Base-by-base conservation (phyloP, 2,113 vertebrate species). In the Brachypteracias leptosomus region DNA sequence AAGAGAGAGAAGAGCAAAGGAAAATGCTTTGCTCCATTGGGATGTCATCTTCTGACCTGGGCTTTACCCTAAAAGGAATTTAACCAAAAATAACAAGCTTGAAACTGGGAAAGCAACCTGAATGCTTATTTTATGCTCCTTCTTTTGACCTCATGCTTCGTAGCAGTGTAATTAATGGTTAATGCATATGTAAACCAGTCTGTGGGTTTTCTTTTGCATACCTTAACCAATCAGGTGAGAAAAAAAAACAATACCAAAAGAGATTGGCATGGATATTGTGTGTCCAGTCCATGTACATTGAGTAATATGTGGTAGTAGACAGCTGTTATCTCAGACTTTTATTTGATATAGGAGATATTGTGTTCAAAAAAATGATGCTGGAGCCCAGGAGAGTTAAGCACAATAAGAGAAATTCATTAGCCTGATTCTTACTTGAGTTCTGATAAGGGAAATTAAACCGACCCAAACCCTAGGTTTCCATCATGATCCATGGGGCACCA, bases 401-500 rank as follows among this genome's bases (percentile, higher is more conserved):
- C 31, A 38, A 3, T 5, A 19, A 9, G 16, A 14, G 54, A 54
- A 77, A 81, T 36, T 17, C 10, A 8, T 51, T 31, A 33, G 7
- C 35, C 28, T 38, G 20, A 21, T 62, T 78, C 47, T 65, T 5
- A 7, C 33, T 36, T 31, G 17, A 31, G 51, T 22, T 57, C 26
- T 58, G 51, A 47, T 13, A 10, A 28, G 17, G 47, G 28, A 24
- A 54, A 81, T 8, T 1, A 65, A 74, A 31, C 33, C 9, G 47
- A n/a, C 5, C 7, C 29, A 33, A 7, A 1, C 16, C 44, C 20
- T 31, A 7, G 40, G 17, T 42, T 35, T 61, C 46, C 11, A 16
- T 17, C 36, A 16, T 1, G 1, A 33, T n/a, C 38, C 4, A 0
- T 6, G 26, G 6, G 22, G 9, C 44, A 31, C 17, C 16, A 21